Percentiles rank a stretch among this genome's conserved stretches.
These are phyloP conservation scores for Porites divaricata DNA, from an alignment of 92 coral and sea anemone species.

Conservation along the genomic window DNA sequence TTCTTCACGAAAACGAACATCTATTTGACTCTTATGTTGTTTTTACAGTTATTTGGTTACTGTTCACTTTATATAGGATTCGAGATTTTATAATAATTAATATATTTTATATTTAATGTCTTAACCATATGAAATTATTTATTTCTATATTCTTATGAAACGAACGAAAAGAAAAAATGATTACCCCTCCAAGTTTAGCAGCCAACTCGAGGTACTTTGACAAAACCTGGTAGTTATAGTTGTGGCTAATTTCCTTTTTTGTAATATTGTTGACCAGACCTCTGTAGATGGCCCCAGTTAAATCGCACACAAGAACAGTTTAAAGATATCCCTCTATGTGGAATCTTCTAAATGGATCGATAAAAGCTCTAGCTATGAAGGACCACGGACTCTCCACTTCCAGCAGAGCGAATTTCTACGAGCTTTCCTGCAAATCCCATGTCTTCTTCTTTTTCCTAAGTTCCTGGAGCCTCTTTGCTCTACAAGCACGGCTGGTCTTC, in stretches of 20 bases:
- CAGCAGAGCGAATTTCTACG: conserved; percentile 8
- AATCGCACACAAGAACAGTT: conserved; percentile 7
- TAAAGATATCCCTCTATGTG: conserved; percentile 13
- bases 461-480: neutral
- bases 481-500: neutral
- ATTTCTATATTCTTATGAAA: no score
- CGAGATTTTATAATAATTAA: no score
- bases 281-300: neutral
- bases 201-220: conserved; percentile 15
- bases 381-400: neutral
- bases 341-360: conserved; percentile 24
- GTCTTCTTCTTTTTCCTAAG: neutral
- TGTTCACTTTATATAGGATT: no score
- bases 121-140: no score
- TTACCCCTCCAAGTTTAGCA: conserved; percentile 16
- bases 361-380: neutral
- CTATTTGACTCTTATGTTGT: no score
- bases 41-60: no score
- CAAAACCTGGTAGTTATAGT: neutral
- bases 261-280: neutral
- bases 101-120: no score
- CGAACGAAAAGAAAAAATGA: neutral
- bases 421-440: neutral
- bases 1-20: no score
- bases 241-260: neutral